A percentile compares a stretch with the other conserved stretches of the same genome.
phyloP scores from a whole-genome alignment of 2,888 invertebrate species.

The Dasysyrphus tricinctus region DNA sequence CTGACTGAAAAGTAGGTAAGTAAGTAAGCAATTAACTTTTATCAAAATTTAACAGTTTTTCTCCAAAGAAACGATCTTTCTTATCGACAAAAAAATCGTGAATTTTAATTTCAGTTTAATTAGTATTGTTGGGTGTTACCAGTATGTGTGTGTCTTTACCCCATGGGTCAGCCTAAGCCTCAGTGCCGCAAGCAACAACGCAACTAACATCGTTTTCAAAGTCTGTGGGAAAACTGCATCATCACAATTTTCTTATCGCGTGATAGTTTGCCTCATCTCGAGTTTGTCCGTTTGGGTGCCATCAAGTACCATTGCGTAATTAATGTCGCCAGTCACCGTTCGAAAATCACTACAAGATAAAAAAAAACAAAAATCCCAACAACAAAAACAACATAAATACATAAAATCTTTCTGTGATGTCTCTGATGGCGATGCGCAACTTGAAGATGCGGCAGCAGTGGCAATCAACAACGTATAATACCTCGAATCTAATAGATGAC shows the following conservation, averaged over 20 bases:
- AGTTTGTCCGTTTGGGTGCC: conserved; percentile 29
- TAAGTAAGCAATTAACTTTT: conserved; percentile 27
- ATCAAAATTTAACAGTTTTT: conserved; percentile 15
- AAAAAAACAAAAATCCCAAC: conserved; percentile 10
- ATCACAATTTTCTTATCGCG: conserved; percentile 65
- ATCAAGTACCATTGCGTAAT: conserved; percentile 71
- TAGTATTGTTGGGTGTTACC: conserved; percentile 36
- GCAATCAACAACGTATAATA: conserved; percentile 65
- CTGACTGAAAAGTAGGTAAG: not conserved
- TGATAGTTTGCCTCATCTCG: conserved; percentile 62
- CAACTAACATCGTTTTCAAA: not conserved
- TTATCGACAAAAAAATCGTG: conserved; percentile 39
- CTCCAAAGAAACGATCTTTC: not conserved
- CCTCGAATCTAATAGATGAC: conserved; percentile 74
- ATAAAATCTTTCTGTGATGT: conserved; percentile 35
- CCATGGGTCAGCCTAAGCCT: conserved; percentile 11
- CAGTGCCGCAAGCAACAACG: conserved; percentile 18
- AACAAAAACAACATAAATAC: conserved; percentile 37
- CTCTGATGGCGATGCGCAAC: conserved; percentile 13
- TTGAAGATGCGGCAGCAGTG: conserved; percentile 28
- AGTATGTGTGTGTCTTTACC: conserved; percentile 1
- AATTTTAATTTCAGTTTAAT: conserved; percentile 50
- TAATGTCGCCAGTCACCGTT: conserved; percentile 72
- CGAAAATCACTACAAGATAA: conserved; percentile 66
- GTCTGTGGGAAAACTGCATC: conserved; percentile 65